phyloP scores from a whole-genome alignment of 2,888 invertebrate genomes.

The Drosophila eohydei region DNA sequence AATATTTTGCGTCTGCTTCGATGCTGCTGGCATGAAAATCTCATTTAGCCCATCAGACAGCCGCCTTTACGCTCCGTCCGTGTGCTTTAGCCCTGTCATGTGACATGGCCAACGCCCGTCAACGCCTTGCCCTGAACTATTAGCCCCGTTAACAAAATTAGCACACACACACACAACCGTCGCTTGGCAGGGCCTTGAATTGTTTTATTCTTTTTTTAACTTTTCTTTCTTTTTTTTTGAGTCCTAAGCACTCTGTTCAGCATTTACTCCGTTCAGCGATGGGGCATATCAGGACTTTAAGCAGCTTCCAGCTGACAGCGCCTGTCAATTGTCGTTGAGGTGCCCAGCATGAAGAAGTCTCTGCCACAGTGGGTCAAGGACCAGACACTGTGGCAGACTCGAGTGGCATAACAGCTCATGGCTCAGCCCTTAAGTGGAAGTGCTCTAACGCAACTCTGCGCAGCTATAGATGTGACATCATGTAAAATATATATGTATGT shows the following conservation, averaged over 20 bases:
- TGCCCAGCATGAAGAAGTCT: conserved; percentile 10
- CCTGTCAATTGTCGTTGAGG: conserved; percentile 54
- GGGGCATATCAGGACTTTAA: conserved; percentile 41
- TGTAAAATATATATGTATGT: not conserved
- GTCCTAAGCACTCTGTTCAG: conserved; percentile 25
- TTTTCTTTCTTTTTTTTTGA: conserved; percentile 4
- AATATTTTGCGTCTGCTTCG: conserved; percentile 52
- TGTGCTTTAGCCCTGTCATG: conserved; percentile 32
- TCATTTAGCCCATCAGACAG: conserved; percentile 58
- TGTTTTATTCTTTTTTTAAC: conserved; percentile 16
- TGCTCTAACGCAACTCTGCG: not conserved
- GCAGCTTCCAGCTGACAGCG: conserved; percentile 57
- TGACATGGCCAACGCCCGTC: conserved; percentile 47
- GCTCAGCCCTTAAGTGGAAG: conserved; percentile 20
- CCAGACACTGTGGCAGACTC: conserved; percentile 25
- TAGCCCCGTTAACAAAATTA: conserved; percentile 70
- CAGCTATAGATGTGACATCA: conserved; percentile 8
- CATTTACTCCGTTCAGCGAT: conserved; percentile 42
- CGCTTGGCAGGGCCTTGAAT: conserved; percentile 17
- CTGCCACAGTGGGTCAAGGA: conserved; percentile 50
- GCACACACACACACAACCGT: conserved; percentile 34
- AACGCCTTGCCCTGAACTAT: conserved; percentile 58
- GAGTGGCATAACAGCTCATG: conserved; percentile 21
- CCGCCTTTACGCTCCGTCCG: conserved; percentile 13
- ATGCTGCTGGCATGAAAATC: conserved; percentile 54